Percentiles rank a stretch among this genome's conserved stretches.
Conservation (phyloP, 2,113 vertebrate genomes). For the Bombycilla garrulus region DNA sequence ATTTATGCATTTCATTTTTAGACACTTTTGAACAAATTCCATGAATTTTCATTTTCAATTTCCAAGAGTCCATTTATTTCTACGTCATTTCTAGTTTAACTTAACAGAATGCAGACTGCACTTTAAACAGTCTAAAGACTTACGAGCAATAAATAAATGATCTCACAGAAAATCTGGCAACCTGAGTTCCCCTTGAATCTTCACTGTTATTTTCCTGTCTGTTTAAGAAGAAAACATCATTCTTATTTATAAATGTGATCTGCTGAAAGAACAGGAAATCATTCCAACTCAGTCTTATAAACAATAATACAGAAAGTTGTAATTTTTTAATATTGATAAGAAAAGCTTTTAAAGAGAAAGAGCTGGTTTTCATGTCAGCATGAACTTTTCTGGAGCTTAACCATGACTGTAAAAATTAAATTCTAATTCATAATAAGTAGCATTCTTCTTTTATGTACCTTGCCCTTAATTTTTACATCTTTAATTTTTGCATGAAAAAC, state of each 20-base stretch:
- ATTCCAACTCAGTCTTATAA: not conserved
- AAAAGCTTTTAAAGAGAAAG: not conserved
- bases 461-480: not conserved
- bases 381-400: not conserved
- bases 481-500: not conserved
- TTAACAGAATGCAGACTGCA: not conserved
- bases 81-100: not conserved
- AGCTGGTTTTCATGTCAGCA: not conserved
- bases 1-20: not conserved
- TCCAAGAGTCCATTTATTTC: not conserved
- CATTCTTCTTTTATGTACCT: not conserved
- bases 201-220: not conserved
- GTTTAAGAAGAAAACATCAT: not conserved
- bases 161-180: not conserved
- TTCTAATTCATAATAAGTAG: not conserved
- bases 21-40: constrained; percentile 5
- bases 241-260: not conserved
- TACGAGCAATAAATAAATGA: not conserved
- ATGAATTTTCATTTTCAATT: not conserved
- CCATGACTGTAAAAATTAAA: not conserved
- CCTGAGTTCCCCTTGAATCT: not conserved
- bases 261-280: not conserved
- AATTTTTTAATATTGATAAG: not conserved
- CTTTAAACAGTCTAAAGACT: not conserved
- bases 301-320: not conserved